Base-by-base conservation (phyloP, 2,113 vertebrate genomes). In the Alexandromys fortis region DNA sequence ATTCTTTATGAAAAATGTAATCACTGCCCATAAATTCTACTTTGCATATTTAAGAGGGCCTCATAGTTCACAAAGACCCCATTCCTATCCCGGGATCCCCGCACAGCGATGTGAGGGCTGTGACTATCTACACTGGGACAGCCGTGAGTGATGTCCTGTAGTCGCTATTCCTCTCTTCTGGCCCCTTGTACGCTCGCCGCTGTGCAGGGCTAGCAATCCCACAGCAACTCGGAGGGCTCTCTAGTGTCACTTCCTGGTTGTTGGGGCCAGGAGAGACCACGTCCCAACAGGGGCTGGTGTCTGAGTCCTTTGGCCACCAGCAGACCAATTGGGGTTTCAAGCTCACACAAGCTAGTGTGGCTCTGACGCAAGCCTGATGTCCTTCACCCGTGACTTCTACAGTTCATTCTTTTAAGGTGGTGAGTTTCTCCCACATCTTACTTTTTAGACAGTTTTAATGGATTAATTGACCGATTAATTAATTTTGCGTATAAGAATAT, bases 1-100 rank as follows among this genome's bases (percentile, higher is more conserved):
- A 94, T 73, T 95, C 70, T 95, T 92, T 94, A 72, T 30, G 81
- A 58, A 85, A 95, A 67, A 63, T 45, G n/a, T 19, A 90, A 92
- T 82, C 35, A 42, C 21, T 58, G n/a, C 76, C 58, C 65, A 65
- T 94, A 92, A 94, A 93, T 77, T 72, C 28, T 26, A 38, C n/a
- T 88, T 79, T 86, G 65, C 30, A 0, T 94, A n/a, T 81, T 75
- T 70, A 79, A 85, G 42, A n/a, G 65, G 13, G 7, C 4, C 5
- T 79, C 14, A 0, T 1, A 0, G 30, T 49, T 70, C 5, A 24
- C 33, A 61, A 45, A n/a, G 63, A 7, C 2, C 8, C 33, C 28
- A 70, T n/a, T 3, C 35, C 1, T 47, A 19, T 19, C 49, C 13
- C 2, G 0, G 0, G 81, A 10, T 28, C 65, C 28, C 68, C 19